Base-by-base conservation (phyloP, 2,797 vertebrate species). In the Lacerta agilis region DNA sequence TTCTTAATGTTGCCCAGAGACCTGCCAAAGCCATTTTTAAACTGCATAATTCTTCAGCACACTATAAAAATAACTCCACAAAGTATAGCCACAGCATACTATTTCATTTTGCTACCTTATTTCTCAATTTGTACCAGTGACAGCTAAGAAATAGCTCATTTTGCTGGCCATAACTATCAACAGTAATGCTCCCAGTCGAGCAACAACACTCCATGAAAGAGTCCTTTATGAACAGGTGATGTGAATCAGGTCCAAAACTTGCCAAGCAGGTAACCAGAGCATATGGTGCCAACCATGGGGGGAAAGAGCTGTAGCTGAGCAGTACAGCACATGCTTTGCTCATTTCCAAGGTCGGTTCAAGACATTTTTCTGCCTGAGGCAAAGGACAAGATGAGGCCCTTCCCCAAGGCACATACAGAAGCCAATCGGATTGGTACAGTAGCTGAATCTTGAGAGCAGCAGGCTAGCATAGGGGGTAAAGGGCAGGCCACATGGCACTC, bases 1-100 rank as follows among this genome's bases (percentile, higher is more conserved):
- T 90, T 92, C 90, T 89, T 90, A 95, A 94, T 84, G 75, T 85
- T 80, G 92, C 87, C n/a, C 91, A 95, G 90, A 94, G 86, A 94
- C 83, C 58, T 88, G 89, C 88, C 92, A 93, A 88, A 93, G 86
- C 67, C 85, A 67, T 90, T 94, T 94, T 95, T 92, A 91, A 89
- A 85, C 80, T 86, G 20, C 23, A 85, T 92, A 91, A 90, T 92
- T 95, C 84, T 66, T 2, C 0, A 66, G 13, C 75, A 93, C 81
- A 75, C 77, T 88, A 89, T 91, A 90, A 84, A 94, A 94, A 85
- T 86, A 83, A 90, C 83, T 93, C 84, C 89, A 9, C 71, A 76
- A 75, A 5, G 86, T 75, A 89, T 88, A 87, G 77, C 64, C 67
- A 27, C 64, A 43, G 58, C 75, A 91, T 76, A 79, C 90, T 58